A percentile compares a stretch with the other conserved stretches of the same genome.
Evolutionary conservation across 2,888 invertebrate genomes (phyloP).

Genomic region (Eurois occulta): DNA sequence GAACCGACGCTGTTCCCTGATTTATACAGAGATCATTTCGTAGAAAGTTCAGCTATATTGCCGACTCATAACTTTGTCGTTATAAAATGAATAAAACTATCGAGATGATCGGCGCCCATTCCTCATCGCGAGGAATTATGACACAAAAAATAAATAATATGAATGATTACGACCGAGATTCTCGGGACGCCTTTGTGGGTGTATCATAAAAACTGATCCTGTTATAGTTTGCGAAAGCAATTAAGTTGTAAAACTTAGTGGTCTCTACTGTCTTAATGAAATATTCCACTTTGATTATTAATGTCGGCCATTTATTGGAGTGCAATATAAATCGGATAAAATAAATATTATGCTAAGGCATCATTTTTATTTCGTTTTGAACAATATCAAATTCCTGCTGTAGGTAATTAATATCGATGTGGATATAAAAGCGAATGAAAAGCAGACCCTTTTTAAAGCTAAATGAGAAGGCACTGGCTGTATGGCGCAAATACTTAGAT

Average conservation of each 20-base stretch:
- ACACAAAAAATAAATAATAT: constrained; percentile 78
- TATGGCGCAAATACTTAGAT: constrained; percentile 44
- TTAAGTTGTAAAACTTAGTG: constrained; percentile 89
- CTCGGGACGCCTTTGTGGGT: constrained; percentile 78
- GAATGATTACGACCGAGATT: constrained; percentile 73
- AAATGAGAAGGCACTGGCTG: constrained; percentile 33
- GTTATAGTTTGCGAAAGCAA: constrained; percentile 88
- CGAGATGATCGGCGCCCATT: constrained; percentile 76
- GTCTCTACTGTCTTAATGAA: constrained; percentile 86
- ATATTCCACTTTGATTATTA: constrained; percentile 86
- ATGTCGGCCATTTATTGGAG: constrained; percentile 82
- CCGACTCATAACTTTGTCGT: constrained; percentile 65
- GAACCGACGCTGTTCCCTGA: constrained; percentile 39
- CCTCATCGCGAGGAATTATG: constrained; percentile 82
- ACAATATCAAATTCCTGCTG: constrained; percentile 42
- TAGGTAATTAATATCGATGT: constrained; percentile 33
- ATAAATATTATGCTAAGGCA: constrained; percentile 76
- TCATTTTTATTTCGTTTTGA: constrained; percentile 59
- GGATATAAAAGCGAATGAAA: constrained; percentile 22
- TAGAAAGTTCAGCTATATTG: constrained; percentile 62
- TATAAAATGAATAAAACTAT: constrained; percentile 72
- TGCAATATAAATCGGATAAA: constrained; percentile 79
- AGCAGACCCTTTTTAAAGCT: constrained; percentile 43
- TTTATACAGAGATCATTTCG: constrained; percentile 59
- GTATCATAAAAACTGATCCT: constrained; percentile 86